Evolutionary conservation across 1,140 invertebrate genomes (phyloP).

Genomic region (Triops longicaudatus): DNA sequence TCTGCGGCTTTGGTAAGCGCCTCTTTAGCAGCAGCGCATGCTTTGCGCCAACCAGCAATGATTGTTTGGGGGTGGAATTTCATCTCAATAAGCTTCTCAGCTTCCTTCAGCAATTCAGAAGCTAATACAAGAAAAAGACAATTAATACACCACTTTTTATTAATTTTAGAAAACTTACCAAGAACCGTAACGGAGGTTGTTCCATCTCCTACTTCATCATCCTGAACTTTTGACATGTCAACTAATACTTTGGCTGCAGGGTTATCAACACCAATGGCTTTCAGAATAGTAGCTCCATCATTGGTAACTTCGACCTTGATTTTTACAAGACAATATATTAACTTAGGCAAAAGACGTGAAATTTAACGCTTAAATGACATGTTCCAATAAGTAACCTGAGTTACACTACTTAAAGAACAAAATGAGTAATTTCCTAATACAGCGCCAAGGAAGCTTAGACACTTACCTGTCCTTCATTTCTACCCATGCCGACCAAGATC

Average conservation of each 20-base stretch:
- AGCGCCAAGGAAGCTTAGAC: not conserved
- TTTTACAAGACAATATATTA: not conserved
- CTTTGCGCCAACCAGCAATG: constrained; percentile 86
- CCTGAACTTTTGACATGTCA: constrained; percentile 96
- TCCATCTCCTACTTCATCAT: constrained; percentile 99
- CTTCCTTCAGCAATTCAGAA: constrained; percentile 88
- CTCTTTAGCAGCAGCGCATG: constrained; percentile 68
- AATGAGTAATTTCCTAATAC: not conserved
- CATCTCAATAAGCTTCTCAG: constrained; percentile 85
- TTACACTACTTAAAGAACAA: too few relatives aligned
- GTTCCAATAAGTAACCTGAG: too few relatives aligned
- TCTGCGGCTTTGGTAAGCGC: constrained; percentile 67
- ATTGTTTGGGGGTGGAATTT: constrained; percentile 99
- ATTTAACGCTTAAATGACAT: too few relatives aligned
- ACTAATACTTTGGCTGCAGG: constrained; percentile 97
- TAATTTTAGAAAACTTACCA: constrained; percentile 49
- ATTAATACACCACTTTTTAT: constrained; percentile 31
- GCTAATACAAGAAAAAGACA: constrained; percentile 46
- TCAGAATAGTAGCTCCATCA: constrained; percentile 97
- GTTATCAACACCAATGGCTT: constrained; percentile 95
- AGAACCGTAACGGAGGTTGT: constrained; percentile 98
- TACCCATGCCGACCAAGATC: constrained; percentile 79
- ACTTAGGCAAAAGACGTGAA: constrained; percentile 14
- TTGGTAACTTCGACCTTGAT: constrained; percentile 88
- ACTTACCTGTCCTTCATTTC: constrained; percentile 55